A percentile compares a stretch with the other conserved stretches of the same genome.
Evolutionary conservation across 64 coral and sea anemone species (phyloP).

Genomic region (Platygyra sinensis): DNA sequence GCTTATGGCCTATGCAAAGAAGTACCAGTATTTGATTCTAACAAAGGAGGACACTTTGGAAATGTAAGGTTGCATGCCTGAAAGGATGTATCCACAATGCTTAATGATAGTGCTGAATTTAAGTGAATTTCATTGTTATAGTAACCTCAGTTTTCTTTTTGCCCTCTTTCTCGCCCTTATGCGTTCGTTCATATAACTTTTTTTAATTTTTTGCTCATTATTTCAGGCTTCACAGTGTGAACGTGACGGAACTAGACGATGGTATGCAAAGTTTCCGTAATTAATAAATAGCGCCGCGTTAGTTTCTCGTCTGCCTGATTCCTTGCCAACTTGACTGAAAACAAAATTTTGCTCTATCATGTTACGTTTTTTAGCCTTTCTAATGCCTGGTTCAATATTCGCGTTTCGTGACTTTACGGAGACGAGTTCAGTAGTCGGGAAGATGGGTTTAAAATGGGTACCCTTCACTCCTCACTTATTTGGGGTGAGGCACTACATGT

Average conservation of each 20-base stretch:
- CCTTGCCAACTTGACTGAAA: too few relatives aligned
- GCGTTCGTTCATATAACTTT: too few relatives aligned
- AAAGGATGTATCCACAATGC: not conserved
- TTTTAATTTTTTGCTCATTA: not conserved
- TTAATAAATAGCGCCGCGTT: too few relatives aligned
- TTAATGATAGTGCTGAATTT: not conserved
- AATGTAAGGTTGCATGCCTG: slow-evolving; percentile 21
- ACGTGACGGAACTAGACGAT: slow-evolving; percentile 62
- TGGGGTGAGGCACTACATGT: too few relatives aligned
- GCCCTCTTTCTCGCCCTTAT: not conserved
- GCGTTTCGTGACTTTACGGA: too few relatives aligned
- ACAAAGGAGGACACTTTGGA: slow-evolving; percentile 28
- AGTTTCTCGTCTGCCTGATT: too few relatives aligned
- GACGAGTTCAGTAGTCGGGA: too few relatives aligned
- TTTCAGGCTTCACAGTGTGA: slow-evolving; percentile 59
- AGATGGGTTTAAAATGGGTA: too few relatives aligned
- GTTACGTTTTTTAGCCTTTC: too few relatives aligned
- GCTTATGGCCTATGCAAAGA: slow-evolving; percentile 42
- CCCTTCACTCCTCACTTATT: too few relatives aligned
- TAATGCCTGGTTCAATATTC: too few relatives aligned
- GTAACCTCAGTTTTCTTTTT: not conserved
- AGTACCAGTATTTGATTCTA: slow-evolving; percentile 44
- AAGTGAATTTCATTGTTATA: not conserved
- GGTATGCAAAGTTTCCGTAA: slow-evolving; percentile 14
- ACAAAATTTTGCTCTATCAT: too few relatives aligned